phyloP scores from a whole-genome alignment of 2,888 invertebrate species.

The Cosmia trapezina region DNA sequence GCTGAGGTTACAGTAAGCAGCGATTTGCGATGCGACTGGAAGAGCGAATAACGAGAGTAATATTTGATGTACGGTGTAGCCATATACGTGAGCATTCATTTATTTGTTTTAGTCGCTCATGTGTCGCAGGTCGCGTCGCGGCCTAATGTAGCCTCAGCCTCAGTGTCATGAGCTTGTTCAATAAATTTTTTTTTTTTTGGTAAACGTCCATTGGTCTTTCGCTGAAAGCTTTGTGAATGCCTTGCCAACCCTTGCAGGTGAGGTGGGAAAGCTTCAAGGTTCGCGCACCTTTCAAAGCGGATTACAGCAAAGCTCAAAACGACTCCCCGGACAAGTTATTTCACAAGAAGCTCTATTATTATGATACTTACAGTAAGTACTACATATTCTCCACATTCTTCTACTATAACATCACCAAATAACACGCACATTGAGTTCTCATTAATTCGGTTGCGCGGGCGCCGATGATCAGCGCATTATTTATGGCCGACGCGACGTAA shows the following conservation, averaged over 20 bases:
- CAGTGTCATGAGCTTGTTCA: no score
- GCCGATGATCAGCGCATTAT: constrained; percentile 46
- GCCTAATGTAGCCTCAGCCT: no score
- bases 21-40: no score
- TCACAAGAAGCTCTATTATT: constrained; percentile 2
- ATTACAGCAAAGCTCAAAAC: neutral
- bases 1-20: no score
- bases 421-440: constrained; percentile 37
- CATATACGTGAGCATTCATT: no score
- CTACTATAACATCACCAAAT: constrained; percentile 25
- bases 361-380: neutral
- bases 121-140: no score
- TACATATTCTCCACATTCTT: constrained; percentile 1
- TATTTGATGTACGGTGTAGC: no score
- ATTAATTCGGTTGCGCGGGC: constrained; percentile 39
- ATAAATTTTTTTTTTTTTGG: no score
- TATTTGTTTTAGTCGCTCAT: no score
- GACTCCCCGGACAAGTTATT: neutral
- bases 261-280: neutral
- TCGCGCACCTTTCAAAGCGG: neutral
- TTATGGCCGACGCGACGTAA: constrained; percentile 51
- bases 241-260: neutral
- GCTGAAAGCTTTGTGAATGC: neutral
- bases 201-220: no score
- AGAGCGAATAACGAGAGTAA: no score